Percentiles rank a stretch among this genome's conserved stretches.
These are phyloP conservation scores for Palythoa grandiflora DNA, from an alignment of 92 coral and sea anemone species.

Conservation along the genomic window DNA sequence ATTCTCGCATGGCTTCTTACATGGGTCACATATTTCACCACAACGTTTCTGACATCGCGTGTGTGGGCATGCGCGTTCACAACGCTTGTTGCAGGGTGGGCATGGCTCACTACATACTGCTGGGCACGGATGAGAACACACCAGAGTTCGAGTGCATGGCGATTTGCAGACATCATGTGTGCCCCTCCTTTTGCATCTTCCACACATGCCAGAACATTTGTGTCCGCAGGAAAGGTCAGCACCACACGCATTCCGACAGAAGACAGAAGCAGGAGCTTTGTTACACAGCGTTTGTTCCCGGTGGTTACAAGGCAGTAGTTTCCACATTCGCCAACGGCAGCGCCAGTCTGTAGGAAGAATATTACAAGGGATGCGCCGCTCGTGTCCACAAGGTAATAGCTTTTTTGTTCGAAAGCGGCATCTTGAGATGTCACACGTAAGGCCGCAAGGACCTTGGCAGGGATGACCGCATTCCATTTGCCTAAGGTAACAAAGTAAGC, in stretches of 20 bases:
- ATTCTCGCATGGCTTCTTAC: slow-evolving; percentile 66
- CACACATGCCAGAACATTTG: slow-evolving; percentile 66
- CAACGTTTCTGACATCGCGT: slow-evolving; percentile 56
- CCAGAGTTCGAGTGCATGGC: slow-evolving; percentile 68
- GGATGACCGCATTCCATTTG: slow-evolving; percentile 59
- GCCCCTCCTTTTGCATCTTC: slow-evolving; percentile 54
- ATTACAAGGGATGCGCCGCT: slow-evolving; percentile 63
- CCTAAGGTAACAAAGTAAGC: not conserved
- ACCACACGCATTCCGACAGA: slow-evolving; percentile 63
- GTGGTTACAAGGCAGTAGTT: slow-evolving; percentile 76
- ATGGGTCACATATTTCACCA: slow-evolving; percentile 61
- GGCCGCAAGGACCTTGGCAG: slow-evolving; percentile 52
- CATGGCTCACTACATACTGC: slow-evolving; percentile 72
- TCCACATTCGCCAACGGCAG: slow-evolving; percentile 54
- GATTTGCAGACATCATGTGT: slow-evolving; percentile 63
- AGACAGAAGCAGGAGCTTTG: slow-evolving; percentile 25
- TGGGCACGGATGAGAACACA: slow-evolving; percentile 78
- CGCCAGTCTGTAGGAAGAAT: slow-evolving; percentile 54
- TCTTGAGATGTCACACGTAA: slow-evolving; percentile 25
- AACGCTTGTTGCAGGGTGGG: slow-evolving; percentile 75
- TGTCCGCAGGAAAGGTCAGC: slow-evolving; percentile 74
- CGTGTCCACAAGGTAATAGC: slow-evolving; percentile 59
- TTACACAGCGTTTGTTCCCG: slow-evolving; percentile 51
- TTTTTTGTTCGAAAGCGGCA: slow-evolving; percentile 52
- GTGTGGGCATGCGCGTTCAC: slow-evolving; percentile 74